phyloP scores from a whole-genome alignment of 2,888 invertebrate species.

The Megastigmus dorsalis region DNA sequence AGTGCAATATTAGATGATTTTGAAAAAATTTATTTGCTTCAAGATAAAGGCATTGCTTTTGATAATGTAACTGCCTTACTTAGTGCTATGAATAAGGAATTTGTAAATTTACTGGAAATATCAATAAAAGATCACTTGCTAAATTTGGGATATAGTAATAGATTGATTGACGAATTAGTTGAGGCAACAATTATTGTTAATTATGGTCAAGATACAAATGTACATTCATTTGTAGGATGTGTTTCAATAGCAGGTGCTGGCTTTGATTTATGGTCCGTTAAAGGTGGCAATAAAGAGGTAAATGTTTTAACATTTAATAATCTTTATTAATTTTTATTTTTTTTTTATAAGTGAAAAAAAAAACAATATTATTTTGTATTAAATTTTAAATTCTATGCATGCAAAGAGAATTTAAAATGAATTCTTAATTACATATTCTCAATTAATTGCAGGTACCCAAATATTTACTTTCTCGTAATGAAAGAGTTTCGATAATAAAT shows the following conservation, averaged over 20 bases:
- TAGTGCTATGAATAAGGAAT: constrained; percentile 75
- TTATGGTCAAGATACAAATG: constrained; percentile 78
- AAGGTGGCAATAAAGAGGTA: constrained; percentile 78
- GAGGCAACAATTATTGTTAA: constrained; percentile 77
- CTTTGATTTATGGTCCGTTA: constrained; percentile 77
- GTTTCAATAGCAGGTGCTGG: constrained; percentile 77
- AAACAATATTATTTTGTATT: background rate
- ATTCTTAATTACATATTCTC: background rate
- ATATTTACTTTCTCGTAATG: constrained; percentile 64
- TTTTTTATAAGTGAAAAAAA: background rate
- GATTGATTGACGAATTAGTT: constrained; percentile 77
- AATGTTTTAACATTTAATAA: constrained; percentile 11
- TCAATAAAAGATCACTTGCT: constrained; percentile 72
- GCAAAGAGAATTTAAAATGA: too few species aligned
- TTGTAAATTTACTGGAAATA: constrained; percentile 74
- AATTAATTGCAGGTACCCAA: constrained; percentile 65
- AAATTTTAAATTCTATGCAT: background rate
- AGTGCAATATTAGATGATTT: constrained; percentile 64
- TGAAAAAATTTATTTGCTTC: constrained; percentile 77
- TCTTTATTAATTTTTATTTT: background rate
- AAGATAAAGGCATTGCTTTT: constrained; percentile 75
- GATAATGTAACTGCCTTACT: constrained; percentile 76
- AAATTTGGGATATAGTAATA: constrained; percentile 73
- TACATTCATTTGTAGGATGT: constrained; percentile 76
- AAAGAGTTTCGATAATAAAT: constrained; percentile 60